Base-by-base conservation (phyloP, 2,113 vertebrate genomes). In the Dasypus novemcinctus region DNA sequence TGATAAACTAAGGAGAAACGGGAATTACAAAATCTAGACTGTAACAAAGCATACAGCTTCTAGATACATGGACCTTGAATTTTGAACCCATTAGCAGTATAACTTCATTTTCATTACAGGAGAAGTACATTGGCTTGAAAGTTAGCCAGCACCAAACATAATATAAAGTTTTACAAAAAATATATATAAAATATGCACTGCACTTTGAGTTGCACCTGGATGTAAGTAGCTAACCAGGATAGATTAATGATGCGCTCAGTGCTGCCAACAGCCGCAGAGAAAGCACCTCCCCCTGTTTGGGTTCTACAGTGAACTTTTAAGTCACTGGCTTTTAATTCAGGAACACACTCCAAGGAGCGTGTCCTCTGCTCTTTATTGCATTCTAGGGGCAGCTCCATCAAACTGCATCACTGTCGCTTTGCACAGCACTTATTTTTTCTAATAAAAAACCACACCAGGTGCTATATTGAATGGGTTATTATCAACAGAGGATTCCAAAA, bases 231-330 rank as follows among this genome's bases (percentile, higher is more conserved):
- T 57, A 90, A 49, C 76, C 33, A 89, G 89, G 94, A 79, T 20
- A 94, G 91, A 96, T 33, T 59, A 79, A 88, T 84, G 72, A 91
- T 36, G 4, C 31, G 41, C 79, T 79, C 20, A 10, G 68, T 57
- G 59, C 61, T 0, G 20, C 72, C 89, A 92, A 3, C 33, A 94
- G 83, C 54, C 3, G 0, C 52, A 29, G 46, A 81, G 59, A 64
- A 66, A 80, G n/a, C 27, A 11, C 11, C 61, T 91, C 68, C 66
- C 41, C 31, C 86, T 75, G 75, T 94, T 97, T 97, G 96, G 88
- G 91, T 88, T 97, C 95, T 96, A 96, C 86, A 95, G 93, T 0
- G 10, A 97, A 97, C 95, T 97, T 97, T 97, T 97, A 97, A 96
- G 81, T 38, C 64, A 33, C 13, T 90, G 91, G 57, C 83, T 97